Base-by-base conservation (phyloP, 2,797 vertebrate species). In the Vultur gryphus region DNA sequence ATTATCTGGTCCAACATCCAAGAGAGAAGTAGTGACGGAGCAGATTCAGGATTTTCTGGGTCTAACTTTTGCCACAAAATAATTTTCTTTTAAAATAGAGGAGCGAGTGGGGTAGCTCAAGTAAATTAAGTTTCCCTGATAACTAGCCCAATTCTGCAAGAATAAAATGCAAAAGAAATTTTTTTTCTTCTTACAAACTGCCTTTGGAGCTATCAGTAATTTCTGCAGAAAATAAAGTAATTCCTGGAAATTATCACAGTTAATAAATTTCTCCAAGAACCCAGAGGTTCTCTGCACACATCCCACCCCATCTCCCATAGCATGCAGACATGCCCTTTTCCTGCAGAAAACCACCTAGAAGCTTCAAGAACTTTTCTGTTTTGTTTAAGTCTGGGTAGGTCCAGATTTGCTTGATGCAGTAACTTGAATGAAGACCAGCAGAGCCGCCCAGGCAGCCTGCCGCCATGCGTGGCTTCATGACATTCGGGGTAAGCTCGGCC, bases 201-300 rank as follows among this genome's bases (percentile, higher is more conserved):
- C 41, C 43, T 93, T 82, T 41, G 46, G 83, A 76, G 16, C 39
- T 49, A 75, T 13, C 18, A 39, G 41, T 23, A 76, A 51, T 54
- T 82, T 54, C 85, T 70, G 16, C 85, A 78, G 80, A 81, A 92
- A 93, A 52, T 10, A 39, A 41, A 70, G 13, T 3, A 0, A 64
- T 57, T 80, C 78, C 69, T 93, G 61, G 71, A 85, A 91, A 86
- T 31, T 10, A 49, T 71, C 90, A 84, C 82, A 57, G 54, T 81
- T 90, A 73, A 49, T 24, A 14, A 26, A 64, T 29, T 83, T 57
- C 57, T 80, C 46, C 44, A 41, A 77, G 61, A 89, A 69, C 23
- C 37, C 71, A 80, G 49, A 90, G 48, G 46, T 90, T 93, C 87
- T 86, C 90, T 93, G 84, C 23, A 28, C 41, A 28, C 9, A 44